phyloP scores from a whole-genome alignment of 2,113 vertebrate genomes.

The Saimiri boliviensis region DNA sequence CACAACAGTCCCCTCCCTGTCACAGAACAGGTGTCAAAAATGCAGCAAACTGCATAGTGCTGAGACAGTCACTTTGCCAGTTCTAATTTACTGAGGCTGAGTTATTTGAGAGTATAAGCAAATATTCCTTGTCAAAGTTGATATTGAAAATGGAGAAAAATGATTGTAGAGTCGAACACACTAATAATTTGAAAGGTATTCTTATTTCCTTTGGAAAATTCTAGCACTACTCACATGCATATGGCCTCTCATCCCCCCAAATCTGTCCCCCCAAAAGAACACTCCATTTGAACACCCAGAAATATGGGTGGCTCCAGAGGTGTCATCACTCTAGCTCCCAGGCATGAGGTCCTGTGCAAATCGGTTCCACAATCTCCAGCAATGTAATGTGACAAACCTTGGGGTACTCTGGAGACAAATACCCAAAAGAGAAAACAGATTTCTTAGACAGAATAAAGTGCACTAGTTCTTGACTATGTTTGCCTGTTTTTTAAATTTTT shows the following conservation, averaged over 20 bases:
- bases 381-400: constrained; percentile 79
- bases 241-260: neutral
- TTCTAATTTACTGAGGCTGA: constrained; percentile 81
- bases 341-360: constrained; percentile 59
- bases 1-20: constrained; percentile 58
- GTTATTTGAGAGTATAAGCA: constrained; percentile 81
- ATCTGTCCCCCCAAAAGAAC: constrained; percentile 43
- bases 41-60: constrained; percentile 73
- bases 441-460: constrained; percentile 75
- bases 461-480: constrained; percentile 18
- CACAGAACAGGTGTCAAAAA: constrained; percentile 78
- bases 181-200: constrained; percentile 79
- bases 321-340: constrained; percentile 5
- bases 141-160: constrained; percentile 82
- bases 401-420: constrained; percentile 69
- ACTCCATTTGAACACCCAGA: constrained; percentile 40
- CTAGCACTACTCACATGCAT: neutral
- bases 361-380: constrained; percentile 70
- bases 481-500: neutral
- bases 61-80: constrained; percentile 81
- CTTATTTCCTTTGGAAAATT: constrained; percentile 80
- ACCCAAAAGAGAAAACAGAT: constrained; percentile 79
- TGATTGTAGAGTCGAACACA: constrained; percentile 75
- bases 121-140: constrained; percentile 83
- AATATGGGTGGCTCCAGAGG: constrained; percentile 32